A percentile compares a stretch with the other conserved stretches of the same genome.
These are phyloP conservation scores for Miltochrista miniata DNA, from an alignment of 2,888 invertebrate species.

Conservation along the genomic window DNA sequence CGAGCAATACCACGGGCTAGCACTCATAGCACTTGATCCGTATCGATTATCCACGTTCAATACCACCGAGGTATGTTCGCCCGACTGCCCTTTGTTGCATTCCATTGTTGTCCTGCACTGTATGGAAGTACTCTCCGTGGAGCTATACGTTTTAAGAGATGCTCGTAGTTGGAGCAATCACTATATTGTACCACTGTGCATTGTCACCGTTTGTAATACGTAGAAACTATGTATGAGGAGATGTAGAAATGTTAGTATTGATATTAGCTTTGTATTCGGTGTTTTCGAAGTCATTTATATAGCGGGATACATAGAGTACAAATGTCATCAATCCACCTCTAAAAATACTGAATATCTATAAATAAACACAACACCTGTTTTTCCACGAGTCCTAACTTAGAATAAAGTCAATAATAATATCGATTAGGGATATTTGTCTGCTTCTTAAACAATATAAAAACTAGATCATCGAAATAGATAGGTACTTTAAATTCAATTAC, in stretches of 20 bases:
- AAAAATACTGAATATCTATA: no score
- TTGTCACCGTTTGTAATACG: slow-evolving; percentile 15
- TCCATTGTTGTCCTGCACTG: slow-evolving; percentile 26
- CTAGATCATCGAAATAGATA: no score
- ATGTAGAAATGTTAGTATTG: not conserved
- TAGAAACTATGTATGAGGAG: not conserved
- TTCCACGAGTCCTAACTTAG: no score
- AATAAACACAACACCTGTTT: no score
- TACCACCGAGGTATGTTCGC: slow-evolving; percentile 25
- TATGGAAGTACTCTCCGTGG: not conserved
- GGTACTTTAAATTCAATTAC: no score
- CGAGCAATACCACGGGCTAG: no score
- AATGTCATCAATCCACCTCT: no score
- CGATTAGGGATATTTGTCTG: no score
- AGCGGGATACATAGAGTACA: no score
- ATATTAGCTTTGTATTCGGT: not conserved
- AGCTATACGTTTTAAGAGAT: slow-evolving; percentile 25
- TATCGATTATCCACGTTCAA: slow-evolving; percentile 47
- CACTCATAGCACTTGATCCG: slow-evolving; percentile 37
- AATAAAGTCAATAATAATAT: no score
- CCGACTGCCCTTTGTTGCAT: slow-evolving; percentile 33
- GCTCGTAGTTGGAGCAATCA: slow-evolving; percentile 19
- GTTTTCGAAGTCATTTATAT: not conserved
- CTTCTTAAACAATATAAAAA: no score
- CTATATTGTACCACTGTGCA: slow-evolving; percentile 22